phyloP scores from a whole-genome alignment of 1,140 invertebrate genomes.

The Danaus plexippus region DNA sequence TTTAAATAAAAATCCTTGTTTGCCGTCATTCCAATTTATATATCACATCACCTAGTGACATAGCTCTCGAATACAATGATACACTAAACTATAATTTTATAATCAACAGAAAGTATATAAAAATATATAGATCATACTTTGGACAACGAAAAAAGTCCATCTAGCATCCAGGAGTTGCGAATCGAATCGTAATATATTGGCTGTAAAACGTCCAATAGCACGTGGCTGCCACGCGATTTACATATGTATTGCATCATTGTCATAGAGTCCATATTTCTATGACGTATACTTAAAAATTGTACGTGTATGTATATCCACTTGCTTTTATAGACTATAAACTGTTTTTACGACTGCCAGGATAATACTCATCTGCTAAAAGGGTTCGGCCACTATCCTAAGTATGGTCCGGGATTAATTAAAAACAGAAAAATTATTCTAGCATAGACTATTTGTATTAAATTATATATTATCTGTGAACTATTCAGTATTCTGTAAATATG shows the following conservation, averaged over 20 bases:
- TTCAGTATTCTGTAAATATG: background rate
- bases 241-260: too few species aligned
- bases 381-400: conserved; percentile 43
- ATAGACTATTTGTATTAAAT: too few species aligned
- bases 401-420: conserved; percentile 51
- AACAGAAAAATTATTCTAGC: conserved; percentile 22
- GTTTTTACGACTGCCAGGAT: conserved; percentile 59
- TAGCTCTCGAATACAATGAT: too few species aligned
- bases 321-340: conserved; percentile 62
- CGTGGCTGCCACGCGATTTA: too few species aligned
- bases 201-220: conserved; percentile 42
- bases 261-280: too few species aligned
- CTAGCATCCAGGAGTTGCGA: conserved; percentile 56
- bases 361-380: conserved; percentile 67
- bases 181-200: conserved; percentile 68
- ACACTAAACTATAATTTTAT: too few species aligned
- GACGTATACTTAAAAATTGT: background rate
- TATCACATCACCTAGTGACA: too few species aligned
- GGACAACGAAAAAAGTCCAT: conserved; percentile 39
- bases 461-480: too few species aligned
- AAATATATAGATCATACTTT: too few species aligned
- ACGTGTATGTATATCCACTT: conserved; percentile 61
- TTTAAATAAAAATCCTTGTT: too few species aligned
- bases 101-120: too few species aligned
- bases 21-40: too few species aligned